phyloP scores from a whole-genome alignment of 2,113 vertebrate species.

The Deroptyus accipitrinus region DNA sequence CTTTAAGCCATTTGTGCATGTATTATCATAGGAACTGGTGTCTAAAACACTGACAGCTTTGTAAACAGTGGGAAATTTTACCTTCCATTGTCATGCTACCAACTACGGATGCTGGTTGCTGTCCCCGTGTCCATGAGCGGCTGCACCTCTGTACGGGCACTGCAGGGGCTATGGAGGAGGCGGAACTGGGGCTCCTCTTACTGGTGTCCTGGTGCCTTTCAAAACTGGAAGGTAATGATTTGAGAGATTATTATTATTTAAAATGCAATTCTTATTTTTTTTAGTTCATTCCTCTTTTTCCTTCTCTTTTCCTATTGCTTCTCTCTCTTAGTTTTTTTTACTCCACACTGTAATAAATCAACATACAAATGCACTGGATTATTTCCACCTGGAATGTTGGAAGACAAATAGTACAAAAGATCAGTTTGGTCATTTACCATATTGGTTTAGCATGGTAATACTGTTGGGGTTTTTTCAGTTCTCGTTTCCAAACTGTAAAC shows the following conservation, averaged over 20 bases:
- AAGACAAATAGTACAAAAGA: constrained; percentile 68
- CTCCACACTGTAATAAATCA: constrained; percentile 69
- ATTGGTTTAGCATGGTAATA: constrained; percentile 46
- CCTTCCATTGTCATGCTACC: neutral
- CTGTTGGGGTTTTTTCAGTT: neutral
- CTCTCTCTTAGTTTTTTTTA: neutral
- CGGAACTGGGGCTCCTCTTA: neutral
- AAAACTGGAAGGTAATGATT: neutral
- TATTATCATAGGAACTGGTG: neutral
- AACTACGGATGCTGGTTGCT: neutral
- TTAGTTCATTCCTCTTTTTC: neutral
- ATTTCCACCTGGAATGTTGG: constrained; percentile 70
- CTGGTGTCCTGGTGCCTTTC: rapidly evolving
- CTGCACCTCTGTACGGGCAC: neutral
- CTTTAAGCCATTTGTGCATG: neutral
- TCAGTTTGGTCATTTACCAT: constrained; percentile 72
- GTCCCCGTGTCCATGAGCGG: neutral
- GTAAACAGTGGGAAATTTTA: neutral
- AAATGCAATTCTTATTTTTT: neutral
- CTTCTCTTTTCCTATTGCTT: constrained; percentile 13
- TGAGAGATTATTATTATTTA: neutral
- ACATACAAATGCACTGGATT: constrained; percentile 60
- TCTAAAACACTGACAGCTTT: neutral
- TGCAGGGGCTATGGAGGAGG: neutral
- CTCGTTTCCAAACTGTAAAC: constrained; percentile 33